These are phyloP conservation scores for Archips xylosteana DNA, from an alignment of 2,888 invertebrate species.

Conservation along the genomic window DNA sequence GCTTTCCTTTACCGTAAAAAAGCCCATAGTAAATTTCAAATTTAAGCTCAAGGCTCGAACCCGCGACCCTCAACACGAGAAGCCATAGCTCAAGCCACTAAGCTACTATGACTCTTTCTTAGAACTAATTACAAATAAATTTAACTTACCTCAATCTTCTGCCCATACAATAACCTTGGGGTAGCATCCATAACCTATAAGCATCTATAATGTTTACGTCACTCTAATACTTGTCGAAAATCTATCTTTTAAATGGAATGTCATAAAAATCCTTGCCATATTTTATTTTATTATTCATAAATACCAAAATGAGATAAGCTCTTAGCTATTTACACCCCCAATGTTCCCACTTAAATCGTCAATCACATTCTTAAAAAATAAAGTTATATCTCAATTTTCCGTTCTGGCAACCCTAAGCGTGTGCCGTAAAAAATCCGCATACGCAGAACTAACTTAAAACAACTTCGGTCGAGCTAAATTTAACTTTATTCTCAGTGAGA, in stretches of 20 bases:
- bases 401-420: constrained; percentile 72
- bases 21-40: too few relatives aligned
- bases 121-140: too few relatives aligned
- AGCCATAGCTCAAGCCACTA: too few relatives aligned
- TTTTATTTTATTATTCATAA: constrained; percentile 48
- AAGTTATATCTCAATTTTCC: constrained; percentile 83
- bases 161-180: too few relatives aligned
- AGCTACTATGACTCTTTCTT: too few relatives aligned
- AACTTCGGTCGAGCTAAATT: constrained; percentile 43
- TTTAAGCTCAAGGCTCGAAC: too few relatives aligned
- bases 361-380: constrained; percentile 78
- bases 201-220: background rate
- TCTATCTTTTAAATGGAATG: background rate
- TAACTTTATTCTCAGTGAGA: constrained; percentile 36
- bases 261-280: constrained; percentile 12
- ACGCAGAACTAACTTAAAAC: constrained; percentile 42
- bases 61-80: too few relatives aligned
- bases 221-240: background rate
- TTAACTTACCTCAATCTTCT: too few relatives aligned
- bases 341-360: constrained; percentile 72
- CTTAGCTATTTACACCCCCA: constrained; percentile 59
- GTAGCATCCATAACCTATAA: too few relatives aligned
- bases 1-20: too few relatives aligned
- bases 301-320: constrained; percentile 66
- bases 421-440: constrained; percentile 68